These are phyloP conservation scores for Zalophus californianus DNA, from an alignment of 2,797 vertebrate species.

Conservation along the genomic window DNA sequence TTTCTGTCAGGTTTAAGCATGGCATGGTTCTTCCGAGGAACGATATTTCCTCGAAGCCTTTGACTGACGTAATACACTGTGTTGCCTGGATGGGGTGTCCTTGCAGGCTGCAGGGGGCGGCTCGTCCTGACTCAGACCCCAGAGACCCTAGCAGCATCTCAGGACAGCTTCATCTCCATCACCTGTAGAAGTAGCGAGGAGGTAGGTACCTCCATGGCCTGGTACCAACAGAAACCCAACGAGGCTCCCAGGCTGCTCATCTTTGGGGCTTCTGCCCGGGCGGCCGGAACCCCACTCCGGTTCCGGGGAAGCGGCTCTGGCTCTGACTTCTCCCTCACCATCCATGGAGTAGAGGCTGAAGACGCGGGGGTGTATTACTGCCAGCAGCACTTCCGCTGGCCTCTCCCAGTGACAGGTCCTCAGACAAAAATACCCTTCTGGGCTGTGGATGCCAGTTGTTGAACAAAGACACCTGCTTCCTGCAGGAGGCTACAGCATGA, in stretches of 20 bases:
- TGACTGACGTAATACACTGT: no score
- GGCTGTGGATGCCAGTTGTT: neutral
- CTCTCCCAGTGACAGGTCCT: constrained; percentile 3
- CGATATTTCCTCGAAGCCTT: neutral
- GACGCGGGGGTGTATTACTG: constrained; percentile 44
- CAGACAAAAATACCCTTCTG: neutral
- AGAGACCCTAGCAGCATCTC: neutral
- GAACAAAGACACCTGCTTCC: neutral
- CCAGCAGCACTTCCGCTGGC: neutral
- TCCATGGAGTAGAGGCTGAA: constrained; percentile 13
- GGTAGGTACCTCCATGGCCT: constrained; percentile 50
- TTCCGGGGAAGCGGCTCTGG: constrained; percentile 52
- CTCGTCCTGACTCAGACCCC: neutral
- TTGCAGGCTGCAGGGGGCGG: neutral
- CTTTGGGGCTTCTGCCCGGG: neutral
- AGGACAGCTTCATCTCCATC: neutral
- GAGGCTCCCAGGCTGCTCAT: constrained; percentile 56
- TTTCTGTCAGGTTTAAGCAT: no score
- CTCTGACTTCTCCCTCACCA: neutral
- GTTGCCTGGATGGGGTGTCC: neutral
- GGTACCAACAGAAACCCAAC: constrained; percentile 61
- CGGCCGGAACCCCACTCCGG: neutral
- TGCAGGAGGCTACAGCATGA: neutral
- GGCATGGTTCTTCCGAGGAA: neutral
- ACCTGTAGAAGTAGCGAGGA: neutral